Evolutionary conservation across 2,113 vertebrate species (phyloP), one percentile per base, ranked within the genome.

Genomic region (Glaucidium brasilianum): DNA sequence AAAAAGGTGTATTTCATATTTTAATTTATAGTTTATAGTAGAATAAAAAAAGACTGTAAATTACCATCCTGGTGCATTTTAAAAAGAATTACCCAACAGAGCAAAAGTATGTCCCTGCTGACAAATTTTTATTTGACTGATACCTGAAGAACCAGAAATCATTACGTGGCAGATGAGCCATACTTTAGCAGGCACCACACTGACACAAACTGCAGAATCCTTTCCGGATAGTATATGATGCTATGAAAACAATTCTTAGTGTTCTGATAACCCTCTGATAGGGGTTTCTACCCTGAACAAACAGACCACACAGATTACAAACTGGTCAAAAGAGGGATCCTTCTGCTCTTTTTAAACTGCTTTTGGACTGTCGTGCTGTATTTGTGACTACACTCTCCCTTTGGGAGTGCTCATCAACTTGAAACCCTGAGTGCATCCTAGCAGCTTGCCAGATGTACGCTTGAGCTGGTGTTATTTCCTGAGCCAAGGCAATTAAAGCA

Each of bases 401-500:
- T 26, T 37, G 5, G 15, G 41, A 91, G 45, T 23, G 23, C 29
- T 88, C 50, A 82, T 49, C 30, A 29, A 1, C 25, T 60, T 76
- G 35, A 78, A 67, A 85, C 53, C 69, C 73, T 26, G 80, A 94
- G 89, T 82, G 47, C 45, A 60, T 75, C n/a, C 67, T 43, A 26
- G 39, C 81, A 92, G 49, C 15, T 37, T 56, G 49, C 49, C 49
- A 64, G n/a, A 37, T 59, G 17, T 50, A 47, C 43, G 68, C 39
- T 69, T 88, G 35, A 87, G 45, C 16, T 64, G 37, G 39, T 81
- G 53, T 63, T 88, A 85, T 69, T 78, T 91, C 77, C 71, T 76
- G 58, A 92, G 80, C 60, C 53, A 88, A 87, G 37, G 76, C 41
- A 78, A 76, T 75, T 79, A 96, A 92, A 81, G 96, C 91, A 97